phyloP scores from a whole-genome alignment of 2,888 invertebrate species.

The Pinctada fucata region DNA sequence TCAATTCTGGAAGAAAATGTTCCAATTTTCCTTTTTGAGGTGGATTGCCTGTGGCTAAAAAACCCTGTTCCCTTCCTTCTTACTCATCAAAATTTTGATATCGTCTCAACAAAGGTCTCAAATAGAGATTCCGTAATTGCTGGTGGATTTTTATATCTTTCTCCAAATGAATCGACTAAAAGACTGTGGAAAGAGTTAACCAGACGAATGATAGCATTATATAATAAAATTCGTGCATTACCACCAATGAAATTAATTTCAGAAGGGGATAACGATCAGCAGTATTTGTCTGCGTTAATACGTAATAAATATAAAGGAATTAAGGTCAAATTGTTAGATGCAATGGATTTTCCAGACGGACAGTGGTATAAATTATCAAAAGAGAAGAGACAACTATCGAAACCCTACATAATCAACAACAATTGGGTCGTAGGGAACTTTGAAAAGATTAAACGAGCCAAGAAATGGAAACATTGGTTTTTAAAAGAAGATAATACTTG shows the following conservation, averaged over 20 bases:
- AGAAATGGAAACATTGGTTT: constrained; percentile 66
- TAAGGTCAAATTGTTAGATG: constrained; percentile 47
- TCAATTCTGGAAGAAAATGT: constrained; percentile 48
- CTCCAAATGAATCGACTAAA: constrained; percentile 49
- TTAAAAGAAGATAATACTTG: constrained; percentile 45
- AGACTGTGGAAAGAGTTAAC: constrained; percentile 56
- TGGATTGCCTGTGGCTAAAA: constrained; percentile 63
- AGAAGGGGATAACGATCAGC: constrained; percentile 61
- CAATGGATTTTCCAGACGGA: constrained; percentile 57
- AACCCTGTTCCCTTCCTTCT: constrained; percentile 56
- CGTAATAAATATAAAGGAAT: constrained; percentile 47
- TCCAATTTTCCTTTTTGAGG: constrained; percentile 61
- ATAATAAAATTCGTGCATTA: constrained; percentile 43
- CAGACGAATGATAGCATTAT: constrained; percentile 45
- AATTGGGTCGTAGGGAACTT: constrained; percentile 61
- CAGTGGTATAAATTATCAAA: constrained; percentile 57
- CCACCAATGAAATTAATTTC: constrained; percentile 43
- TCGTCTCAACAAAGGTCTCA: constrained; percentile 53
- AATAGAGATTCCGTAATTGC: constrained; percentile 44
- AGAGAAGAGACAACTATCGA: constrained; percentile 36
- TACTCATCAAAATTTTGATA: constrained; percentile 42
- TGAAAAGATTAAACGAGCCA: constrained; percentile 56
- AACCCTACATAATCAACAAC: constrained; percentile 59
- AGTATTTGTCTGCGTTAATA: constrained; percentile 51
- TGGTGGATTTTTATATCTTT: constrained; percentile 61